These are phyloP conservation scores for Drosophila pandora DNA, from an alignment of 1,140 invertebrate genomes.

Conservation along the genomic window DNA sequence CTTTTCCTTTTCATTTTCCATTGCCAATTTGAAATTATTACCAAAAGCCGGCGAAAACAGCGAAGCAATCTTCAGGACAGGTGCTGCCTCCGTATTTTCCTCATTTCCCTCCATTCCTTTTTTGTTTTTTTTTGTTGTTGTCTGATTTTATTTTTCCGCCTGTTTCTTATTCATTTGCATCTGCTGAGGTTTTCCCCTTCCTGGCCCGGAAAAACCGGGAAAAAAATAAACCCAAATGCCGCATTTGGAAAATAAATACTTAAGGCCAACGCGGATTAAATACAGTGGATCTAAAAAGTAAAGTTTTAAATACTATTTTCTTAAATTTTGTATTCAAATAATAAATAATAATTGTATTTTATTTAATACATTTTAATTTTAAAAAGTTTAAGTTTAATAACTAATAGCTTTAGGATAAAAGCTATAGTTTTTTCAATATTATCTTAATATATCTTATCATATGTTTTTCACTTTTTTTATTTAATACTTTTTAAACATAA, in stretches of 20 bases:
- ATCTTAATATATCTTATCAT: too few species aligned
- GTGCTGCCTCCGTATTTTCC: conserved; percentile 26
- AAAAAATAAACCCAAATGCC: conserved; percentile 74
- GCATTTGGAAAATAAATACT: conserved; percentile 63
- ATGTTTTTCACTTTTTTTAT: too few species aligned
- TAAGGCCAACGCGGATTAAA: conserved; percentile 17
- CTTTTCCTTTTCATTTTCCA: conserved; percentile 2
- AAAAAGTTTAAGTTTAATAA: too few species aligned
- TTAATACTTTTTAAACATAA: too few species aligned
- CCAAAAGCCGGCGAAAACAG: conserved; percentile 30
- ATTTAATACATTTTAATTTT: too few species aligned
- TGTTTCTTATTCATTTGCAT: conserved; percentile 36
- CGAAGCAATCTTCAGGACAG: conserved; percentile 53
- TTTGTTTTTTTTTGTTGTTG: conserved; percentile 6
- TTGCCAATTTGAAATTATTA: conserved; percentile 79
- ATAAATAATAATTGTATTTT: too few species aligned
- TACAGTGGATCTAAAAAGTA: conserved; percentile 43
- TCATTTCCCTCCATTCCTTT: neutral
- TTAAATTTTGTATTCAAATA: neutral
- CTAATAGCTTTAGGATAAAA: too few species aligned
- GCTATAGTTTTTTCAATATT: too few species aligned
- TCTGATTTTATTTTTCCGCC: conserved; percentile 10
- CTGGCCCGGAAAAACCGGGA: conserved; percentile 8
- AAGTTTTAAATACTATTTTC: neutral
- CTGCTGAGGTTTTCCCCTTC: conserved; percentile 6